Evolutionary conservation across 2,113 vertebrate species (phyloP).

Genomic region (Lampris incognitus): DNA sequence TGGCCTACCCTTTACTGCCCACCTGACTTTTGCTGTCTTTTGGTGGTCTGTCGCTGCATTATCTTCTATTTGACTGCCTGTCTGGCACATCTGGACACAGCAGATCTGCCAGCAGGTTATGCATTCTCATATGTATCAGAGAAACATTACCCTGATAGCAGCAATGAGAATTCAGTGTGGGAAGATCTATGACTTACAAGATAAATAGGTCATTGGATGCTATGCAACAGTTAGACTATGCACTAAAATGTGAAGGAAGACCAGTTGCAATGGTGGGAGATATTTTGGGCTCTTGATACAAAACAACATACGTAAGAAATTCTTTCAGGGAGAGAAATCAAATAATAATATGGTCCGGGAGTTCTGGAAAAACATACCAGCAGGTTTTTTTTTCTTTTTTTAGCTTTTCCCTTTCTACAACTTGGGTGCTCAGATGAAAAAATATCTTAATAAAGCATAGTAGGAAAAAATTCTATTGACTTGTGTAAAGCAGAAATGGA

Average conservation of each 20-base stretch:
- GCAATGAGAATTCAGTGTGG: neutral
- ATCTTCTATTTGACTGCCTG: neutral
- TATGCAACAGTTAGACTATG: constrained; percentile 7
- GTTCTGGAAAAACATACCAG: constrained; percentile 32
- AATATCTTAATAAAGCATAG: neutral
- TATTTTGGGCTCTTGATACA: constrained; percentile 8
- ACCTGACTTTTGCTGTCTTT: neutral
- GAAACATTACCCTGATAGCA: neutral
- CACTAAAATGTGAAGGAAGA: constrained; percentile 29
- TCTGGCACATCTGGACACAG: neutral
- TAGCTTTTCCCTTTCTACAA: constrained; percentile 14
- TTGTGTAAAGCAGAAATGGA: constrained; percentile 5
- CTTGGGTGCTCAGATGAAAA: constrained; percentile 22
- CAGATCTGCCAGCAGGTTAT: neutral
- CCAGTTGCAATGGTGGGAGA: neutral
- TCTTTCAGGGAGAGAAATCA: constrained; percentile 39
- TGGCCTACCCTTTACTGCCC: constrained; percentile 1
- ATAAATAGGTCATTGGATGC: constrained; percentile 8
- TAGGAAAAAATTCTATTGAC: neutral
- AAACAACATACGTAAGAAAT: neutral
- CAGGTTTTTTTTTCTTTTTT: constrained; percentile 23
- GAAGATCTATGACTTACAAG: neutral
- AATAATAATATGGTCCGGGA: constrained; percentile 32
- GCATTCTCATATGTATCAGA: neutral
- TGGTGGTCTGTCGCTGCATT: neutral